These are phyloP conservation scores for Cuniculus paca DNA, from an alignment of 2,797 vertebrate genomes.

Conservation along the genomic window DNA sequence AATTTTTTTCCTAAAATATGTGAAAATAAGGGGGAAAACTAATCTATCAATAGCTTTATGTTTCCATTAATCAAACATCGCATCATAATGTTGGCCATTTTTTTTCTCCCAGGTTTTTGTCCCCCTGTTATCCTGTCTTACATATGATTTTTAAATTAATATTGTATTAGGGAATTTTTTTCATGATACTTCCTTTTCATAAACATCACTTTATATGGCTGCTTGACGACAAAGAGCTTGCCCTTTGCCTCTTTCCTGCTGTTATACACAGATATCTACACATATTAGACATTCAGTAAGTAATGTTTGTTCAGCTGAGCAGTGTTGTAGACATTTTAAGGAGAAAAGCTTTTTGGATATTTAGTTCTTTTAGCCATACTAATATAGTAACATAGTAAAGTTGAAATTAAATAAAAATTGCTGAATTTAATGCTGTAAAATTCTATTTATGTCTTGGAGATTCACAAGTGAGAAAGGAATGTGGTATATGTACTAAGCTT, in stretches of 20 bases:
- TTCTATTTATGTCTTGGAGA: background rate
- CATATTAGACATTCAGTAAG: background rate
- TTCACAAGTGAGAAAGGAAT: background rate
- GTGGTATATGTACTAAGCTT: background rate
- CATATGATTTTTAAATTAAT: constrained; percentile 60
- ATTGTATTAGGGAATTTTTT: constrained; percentile 41
- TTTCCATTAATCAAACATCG: background rate
- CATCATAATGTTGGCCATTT: background rate
- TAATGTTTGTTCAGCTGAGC: constrained; percentile 33
- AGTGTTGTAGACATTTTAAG: background rate
- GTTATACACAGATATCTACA: constrained; percentile 37
- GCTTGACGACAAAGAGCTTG: background rate
- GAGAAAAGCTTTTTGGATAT: background rate
- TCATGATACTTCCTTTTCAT: constrained; percentile 3
- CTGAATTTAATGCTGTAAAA: background rate
- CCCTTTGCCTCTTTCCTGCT: constrained; percentile 46
- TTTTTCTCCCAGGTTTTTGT: background rate
- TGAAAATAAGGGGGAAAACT: background rate
- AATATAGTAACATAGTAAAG: background rate
- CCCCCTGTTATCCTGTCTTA: background rate
- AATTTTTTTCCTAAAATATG: background rate
- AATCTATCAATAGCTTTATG: background rate
- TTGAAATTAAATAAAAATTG: background rate
- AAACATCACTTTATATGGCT: background rate
- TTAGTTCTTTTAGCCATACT: background rate